phyloP scores from a whole-genome alignment of 2,113 vertebrate species.

The Cnemophilus loriae region DNA sequence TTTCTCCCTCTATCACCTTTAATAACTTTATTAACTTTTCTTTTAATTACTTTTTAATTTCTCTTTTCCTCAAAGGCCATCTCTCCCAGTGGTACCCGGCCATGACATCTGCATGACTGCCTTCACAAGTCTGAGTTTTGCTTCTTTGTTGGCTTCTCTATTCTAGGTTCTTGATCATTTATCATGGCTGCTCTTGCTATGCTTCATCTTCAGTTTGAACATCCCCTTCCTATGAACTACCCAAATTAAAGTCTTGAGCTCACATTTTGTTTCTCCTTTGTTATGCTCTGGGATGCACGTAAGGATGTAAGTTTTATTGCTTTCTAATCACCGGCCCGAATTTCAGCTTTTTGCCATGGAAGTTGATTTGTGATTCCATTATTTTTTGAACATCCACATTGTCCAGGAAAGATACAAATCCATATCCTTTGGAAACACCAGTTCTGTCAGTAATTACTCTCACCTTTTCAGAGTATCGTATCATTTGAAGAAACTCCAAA shows the following conservation, averaged over 20 bases:
- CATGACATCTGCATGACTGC: background rate
- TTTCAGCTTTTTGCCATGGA: slow-evolving; percentile 88
- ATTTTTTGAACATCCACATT: background rate
- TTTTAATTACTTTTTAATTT: background rate
- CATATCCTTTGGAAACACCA: slow-evolving; percentile 86
- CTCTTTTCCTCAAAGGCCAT: background rate
- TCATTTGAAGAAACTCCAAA: slow-evolving; percentile 79
- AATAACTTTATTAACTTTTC: background rate
- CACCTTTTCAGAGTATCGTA: slow-evolving; percentile 83
- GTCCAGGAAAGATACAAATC: background rate
- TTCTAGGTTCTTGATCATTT: background rate
- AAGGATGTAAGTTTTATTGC: slow-evolving; percentile 63
- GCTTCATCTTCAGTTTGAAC: background rate
- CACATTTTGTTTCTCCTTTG: background rate
- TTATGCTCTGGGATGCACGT: background rate
- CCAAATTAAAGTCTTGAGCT: background rate
- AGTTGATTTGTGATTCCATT: slow-evolving; percentile 76
- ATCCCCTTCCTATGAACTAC: background rate
- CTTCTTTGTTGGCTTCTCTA: background rate
- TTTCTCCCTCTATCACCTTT: background rate
- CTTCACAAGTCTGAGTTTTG: background rate
- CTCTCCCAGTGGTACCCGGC: background rate
- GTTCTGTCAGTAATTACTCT: slow-evolving; percentile 88
- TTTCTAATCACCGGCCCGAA: slow-evolving; percentile 90
- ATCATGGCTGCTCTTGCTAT: background rate